A percentile compares a stretch with the other conserved stretches of the same genome.
Evolutionary conservation across 2,113 vertebrate species (phyloP).

Genomic region (Oncorhynchus clarkii): DNA sequence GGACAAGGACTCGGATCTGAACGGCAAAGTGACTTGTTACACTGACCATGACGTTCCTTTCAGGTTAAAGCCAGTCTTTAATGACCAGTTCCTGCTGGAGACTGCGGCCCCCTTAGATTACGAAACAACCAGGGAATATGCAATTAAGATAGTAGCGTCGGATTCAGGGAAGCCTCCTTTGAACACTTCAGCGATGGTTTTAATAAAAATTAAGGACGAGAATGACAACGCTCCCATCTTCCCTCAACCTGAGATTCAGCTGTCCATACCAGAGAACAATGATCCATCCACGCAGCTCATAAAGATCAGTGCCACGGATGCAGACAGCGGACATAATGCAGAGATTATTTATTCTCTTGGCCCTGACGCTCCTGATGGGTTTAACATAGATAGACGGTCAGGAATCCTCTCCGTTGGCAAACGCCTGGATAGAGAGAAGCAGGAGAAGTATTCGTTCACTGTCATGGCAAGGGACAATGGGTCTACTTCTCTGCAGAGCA

Average conservation of each 20-base stretch:
- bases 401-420: slow-evolving; percentile 92
- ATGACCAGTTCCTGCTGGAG: slow-evolving; percentile 95
- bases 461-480: slow-evolving; percentile 95
- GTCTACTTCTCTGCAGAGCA: slow-evolving; percentile 85
- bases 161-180: slow-evolving; percentile 94
- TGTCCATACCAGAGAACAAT: slow-evolving; percentile 96
- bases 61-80: slow-evolving; percentile 92
- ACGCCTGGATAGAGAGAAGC: slow-evolving; percentile 93
- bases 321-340: slow-evolving; percentile 89
- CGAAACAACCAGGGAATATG: slow-evolving; percentile 91
- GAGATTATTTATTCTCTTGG: slow-evolving; percentile 91
- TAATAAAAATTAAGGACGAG: slow-evolving; percentile 98
- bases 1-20: slow-evolving; percentile 93
- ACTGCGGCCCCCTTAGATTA: slow-evolving; percentile 92
- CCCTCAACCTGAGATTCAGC: slow-evolving; percentile 86
- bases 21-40: slow-evolving; percentile 94
- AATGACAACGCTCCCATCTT: slow-evolving; percentile 95
- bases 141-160: slow-evolving; percentile 93
- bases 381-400: slow-evolving; percentile 87
- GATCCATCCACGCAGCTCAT: slow-evolving; percentile 90
- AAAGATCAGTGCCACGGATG: slow-evolving; percentile 93
- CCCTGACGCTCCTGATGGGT: slow-evolving; percentile 85
- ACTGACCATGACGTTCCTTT: slow-evolving; percentile 96
- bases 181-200: slow-evolving; percentile 93
- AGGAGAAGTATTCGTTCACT: slow-evolving; percentile 91